Conservation (phyloP, 2,888 invertebrate genomes). For the Rhamphomyia laevipes region DNA sequence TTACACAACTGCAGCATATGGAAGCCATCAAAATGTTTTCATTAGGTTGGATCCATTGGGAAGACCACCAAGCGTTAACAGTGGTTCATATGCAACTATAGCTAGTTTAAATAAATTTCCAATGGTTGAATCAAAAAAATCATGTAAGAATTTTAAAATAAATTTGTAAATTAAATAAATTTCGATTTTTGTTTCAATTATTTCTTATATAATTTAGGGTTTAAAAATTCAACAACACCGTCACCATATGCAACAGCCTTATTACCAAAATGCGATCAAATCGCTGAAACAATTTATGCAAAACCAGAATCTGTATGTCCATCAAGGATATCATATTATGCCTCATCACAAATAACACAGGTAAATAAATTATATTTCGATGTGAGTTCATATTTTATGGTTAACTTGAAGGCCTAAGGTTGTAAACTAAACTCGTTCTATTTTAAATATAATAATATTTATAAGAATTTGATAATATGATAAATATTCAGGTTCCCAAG, state of each 20-base stretch:
- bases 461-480: too few species aligned
- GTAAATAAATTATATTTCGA: conserved; percentile 22
- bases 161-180: not conserved
- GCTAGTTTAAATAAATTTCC: conserved; percentile 69
- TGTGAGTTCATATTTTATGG: too few species aligned
- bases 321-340: conserved; percentile 54
- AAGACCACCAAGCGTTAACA: conserved; percentile 60
- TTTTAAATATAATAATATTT: too few species aligned
- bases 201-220: conserved; percentile 23
- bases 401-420: too few species aligned
- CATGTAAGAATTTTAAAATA: conserved; percentile 34
- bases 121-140: conserved; percentile 37
- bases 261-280: conserved; percentile 39
- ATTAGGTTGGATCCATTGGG: conserved; percentile 60
- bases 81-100: conserved; percentile 73
- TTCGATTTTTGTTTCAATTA: not conserved
- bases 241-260: conserved; percentile 63
- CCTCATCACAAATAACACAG: conserved; percentile 56
- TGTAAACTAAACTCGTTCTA: too few species aligned
- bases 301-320: conserved; percentile 46
- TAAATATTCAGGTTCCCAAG: too few species aligned
- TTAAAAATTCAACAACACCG: conserved; percentile 42
- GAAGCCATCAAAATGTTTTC: conserved; percentile 64
- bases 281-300: conserved; percentile 42
- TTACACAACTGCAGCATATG: conserved; percentile 59